Percentiles rank a stretch among this genome's conserved stretches.
Conservation (phyloP, 1,140 invertebrate genomes). For the Planococcus citri region DNA sequence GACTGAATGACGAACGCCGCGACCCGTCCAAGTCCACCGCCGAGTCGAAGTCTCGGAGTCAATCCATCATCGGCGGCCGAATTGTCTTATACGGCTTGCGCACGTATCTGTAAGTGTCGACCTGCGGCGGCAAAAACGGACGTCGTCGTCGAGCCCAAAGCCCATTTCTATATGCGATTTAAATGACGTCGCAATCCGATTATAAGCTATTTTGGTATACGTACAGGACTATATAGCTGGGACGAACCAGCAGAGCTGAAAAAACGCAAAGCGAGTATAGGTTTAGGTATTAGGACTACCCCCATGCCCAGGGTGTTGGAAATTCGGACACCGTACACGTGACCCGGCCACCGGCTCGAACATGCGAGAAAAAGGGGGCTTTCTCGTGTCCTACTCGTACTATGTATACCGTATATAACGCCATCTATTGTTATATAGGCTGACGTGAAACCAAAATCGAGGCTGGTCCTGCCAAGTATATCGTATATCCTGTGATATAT, state of each 20-base stretch:
- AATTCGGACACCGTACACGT: neutral
- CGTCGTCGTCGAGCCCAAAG: neutral
- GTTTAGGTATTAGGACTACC: too few relatives aligned
- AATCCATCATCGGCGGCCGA: neutral
- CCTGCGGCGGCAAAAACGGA: too few relatives aligned
- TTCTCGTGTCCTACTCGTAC: too few relatives aligned
- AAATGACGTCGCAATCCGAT: slow-evolving; percentile 13
- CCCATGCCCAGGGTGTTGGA: neutral
- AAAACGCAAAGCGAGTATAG: too few relatives aligned
- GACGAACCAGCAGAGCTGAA: too few relatives aligned
- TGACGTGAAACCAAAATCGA: neutral
- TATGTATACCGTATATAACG: neutral
- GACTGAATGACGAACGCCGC: too few relatives aligned
- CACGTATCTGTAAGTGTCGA: too few relatives aligned
- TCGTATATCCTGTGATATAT: slow-evolving; percentile 1
- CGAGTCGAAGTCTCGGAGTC: neutral
- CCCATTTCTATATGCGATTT: slow-evolving; percentile 13
- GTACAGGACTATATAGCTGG: too few relatives aligned
- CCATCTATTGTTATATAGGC: neutral
- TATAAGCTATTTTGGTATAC: neutral
- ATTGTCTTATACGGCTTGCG: neutral
- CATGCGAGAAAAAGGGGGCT: too few relatives aligned
- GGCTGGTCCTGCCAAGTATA: neutral
- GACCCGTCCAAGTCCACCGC: too few relatives aligned
- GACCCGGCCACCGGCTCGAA: neutral